Evolutionary conservation across 2,888 invertebrate species (phyloP), one percentile per base, ranked within the genome.

Genomic region (Drosophila pseudotalamancana): DNA sequence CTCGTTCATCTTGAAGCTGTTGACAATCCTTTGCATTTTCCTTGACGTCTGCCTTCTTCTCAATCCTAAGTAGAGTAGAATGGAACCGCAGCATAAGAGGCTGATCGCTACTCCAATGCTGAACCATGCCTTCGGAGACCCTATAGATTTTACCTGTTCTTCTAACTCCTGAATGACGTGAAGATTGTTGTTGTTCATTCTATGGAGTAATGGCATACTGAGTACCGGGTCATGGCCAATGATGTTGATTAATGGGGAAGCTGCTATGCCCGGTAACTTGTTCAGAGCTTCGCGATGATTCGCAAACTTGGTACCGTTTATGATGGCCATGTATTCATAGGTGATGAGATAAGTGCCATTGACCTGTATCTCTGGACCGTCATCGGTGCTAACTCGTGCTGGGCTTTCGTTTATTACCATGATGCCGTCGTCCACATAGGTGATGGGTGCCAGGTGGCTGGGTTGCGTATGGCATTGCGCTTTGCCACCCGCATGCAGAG

Each of bases 401-500:
- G 31, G 31, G 31, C 31, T 31, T 31, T 31, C 31, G 31, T 31
- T 31, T 31, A 27, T 16, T 11, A 27, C n/a, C n/a, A n/a, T n/a
- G n/a, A n/a, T n/a, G n/a, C n/a, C n/a, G n/a, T n/a, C n/a, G n/a
- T n/a, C n/a, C n/a, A n/a, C n/a, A n/a, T n/a, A n/a, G n/a, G n/a
- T n/a, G n/a, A n/a, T n/a, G n/a, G n/a, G n/a, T n/a, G n/a, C n/a
- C n/a, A n/a, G n/a, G n/a, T 27, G 27, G 27, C 27, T 27, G 6
- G 2, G 27, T 27, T 27, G 27, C 27, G 34, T 42, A 16, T 23
- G 6, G 54, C 62, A 3, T 55, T 49, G 14, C 49, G 25, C 23
- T 46, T 60, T 27, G 4, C 27, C 27, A 8, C 27, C 27, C 27
- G 27, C 27, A 27, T 27, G 39, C 55, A 56, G 25, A 60, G 45